phyloP scores from a whole-genome alignment of 2,113 vertebrate species.

The Pterocles burchelli region DNA sequence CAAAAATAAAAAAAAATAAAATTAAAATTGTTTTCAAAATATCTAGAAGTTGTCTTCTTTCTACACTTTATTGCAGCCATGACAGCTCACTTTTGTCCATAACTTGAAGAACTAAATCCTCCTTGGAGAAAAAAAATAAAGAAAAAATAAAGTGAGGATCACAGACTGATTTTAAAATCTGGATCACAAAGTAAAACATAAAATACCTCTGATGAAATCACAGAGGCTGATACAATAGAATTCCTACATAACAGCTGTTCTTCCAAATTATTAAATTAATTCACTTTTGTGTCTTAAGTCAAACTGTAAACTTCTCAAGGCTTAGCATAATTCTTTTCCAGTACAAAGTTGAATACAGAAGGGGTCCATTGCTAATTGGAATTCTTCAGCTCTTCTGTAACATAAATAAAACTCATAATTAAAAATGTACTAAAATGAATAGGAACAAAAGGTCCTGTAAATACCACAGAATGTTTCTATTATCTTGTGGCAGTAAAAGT shows the following conservation, averaged over 20 bases:
- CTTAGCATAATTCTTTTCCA: background rate
- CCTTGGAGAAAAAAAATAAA: too few species aligned
- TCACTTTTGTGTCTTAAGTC: background rate
- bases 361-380: background rate
- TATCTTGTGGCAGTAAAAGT: background rate
- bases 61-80: background rate
- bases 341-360: background rate
- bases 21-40: background rate
- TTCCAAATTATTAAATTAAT: background rate
- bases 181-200: background rate
- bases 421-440: conserved; percentile 33
- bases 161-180: background rate
- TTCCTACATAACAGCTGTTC: background rate
- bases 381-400: background rate
- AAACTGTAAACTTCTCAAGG: background rate
- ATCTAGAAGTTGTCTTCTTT: background rate
- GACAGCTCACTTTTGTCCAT: background rate
- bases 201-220: background rate
- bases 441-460: conserved; percentile 45
- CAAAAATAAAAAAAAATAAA: too few species aligned
- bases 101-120: background rate
- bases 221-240: background rate
- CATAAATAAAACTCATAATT: conserved; percentile 12
- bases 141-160: background rate
- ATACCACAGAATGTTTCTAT: conserved; percentile 8